Conservation (phyloP, 1,140 invertebrate genomes). For the Agrilus planipennis region DNA sequence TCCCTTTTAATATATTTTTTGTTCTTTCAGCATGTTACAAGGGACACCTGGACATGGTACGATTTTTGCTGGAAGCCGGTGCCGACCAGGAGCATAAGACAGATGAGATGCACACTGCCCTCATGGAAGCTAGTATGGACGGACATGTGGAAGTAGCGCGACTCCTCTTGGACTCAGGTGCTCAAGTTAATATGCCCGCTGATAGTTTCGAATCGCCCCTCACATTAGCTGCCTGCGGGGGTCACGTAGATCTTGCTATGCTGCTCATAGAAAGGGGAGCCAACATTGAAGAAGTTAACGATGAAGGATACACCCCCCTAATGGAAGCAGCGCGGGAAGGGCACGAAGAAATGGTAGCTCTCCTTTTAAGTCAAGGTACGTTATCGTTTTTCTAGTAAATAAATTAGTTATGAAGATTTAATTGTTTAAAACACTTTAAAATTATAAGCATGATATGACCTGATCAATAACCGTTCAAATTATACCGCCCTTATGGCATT, state of each 20-base stretch:
- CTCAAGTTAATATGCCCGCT: constrained; percentile 82
- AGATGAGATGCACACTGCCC: constrained; percentile 98
- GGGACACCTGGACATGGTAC: constrained; percentile 90
- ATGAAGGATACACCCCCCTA: constrained; percentile 99
- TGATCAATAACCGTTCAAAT: too few species aligned
- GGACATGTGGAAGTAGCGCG: constrained; percentile 95
- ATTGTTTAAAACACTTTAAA: too few species aligned
- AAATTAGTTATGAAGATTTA: too few species aligned
- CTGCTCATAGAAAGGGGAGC: constrained; percentile 91
- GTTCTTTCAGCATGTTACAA: constrained; percentile 99
- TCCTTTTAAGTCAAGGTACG: constrained; percentile 78
- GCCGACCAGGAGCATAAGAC: constrained; percentile 96
- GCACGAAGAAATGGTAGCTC: constrained; percentile 95
- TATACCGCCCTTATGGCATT: too few species aligned
- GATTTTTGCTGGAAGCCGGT: constrained; percentile 85
- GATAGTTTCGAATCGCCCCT: constrained; percentile 99
- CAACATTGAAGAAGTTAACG: constrained; percentile 98
- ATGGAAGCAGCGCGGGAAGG: constrained; percentile 98
- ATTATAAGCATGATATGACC: too few species aligned
- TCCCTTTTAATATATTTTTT: too few species aligned
- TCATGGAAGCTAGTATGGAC: constrained; percentile 99
- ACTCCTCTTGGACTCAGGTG: constrained; percentile 50
- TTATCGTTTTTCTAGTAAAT: too few species aligned
- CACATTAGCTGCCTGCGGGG: constrained; percentile 94
- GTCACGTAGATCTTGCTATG: constrained; percentile 93